Base-by-base conservation (phyloP, 2,797 vertebrate species). In the Pseudomugil gertrudae region DNA sequence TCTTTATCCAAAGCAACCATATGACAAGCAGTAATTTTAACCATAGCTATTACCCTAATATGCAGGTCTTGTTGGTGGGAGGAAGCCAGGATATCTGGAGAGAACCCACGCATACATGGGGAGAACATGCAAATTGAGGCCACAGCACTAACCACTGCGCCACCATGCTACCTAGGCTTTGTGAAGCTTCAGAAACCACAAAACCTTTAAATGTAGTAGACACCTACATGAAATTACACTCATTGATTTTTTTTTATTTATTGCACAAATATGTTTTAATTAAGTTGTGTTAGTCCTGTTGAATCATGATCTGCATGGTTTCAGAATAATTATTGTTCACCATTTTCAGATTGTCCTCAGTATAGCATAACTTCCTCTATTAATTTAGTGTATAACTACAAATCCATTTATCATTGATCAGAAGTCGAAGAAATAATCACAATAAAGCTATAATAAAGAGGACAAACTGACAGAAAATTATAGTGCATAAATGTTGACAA, bases 181-280 rank as follows among this genome's bases (percentile, higher is more conserved):
- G 50, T 7, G 36, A 32, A 68, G 79, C 74, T 60, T 76, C 52
- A 9, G 67, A 75, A 55, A 78, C 80, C 79, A 14, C 81, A 51
- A 45, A 47, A 62, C 73, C 73, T 64, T 74, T 73, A 72, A 24
- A 57, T 56, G 67, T 50, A 71, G 69, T 60, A 13, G 27, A 52
- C 23, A 24, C 27, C 14, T 51, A n/a, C 23, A 26, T 14, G 11
- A 50, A 24, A 27, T 6, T 6, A 17, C 15, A 24, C 24, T 14
- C 8, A 2, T 4, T 51, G 10, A 24, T 17, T 26, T 50, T 21
- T n/a, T 55, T 35, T 33, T 30, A 19, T 53, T 53, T 19, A 8
- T n/a, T 13, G 30, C 53, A 14, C 30, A 36, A 35, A 56, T 36
- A 5, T 55, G 21, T 35, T 43, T 23, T 23, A 3, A 24, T 24